Base-by-base conservation (phyloP, 2,888 invertebrate species). In the Rhamnusium bicolor region DNA sequence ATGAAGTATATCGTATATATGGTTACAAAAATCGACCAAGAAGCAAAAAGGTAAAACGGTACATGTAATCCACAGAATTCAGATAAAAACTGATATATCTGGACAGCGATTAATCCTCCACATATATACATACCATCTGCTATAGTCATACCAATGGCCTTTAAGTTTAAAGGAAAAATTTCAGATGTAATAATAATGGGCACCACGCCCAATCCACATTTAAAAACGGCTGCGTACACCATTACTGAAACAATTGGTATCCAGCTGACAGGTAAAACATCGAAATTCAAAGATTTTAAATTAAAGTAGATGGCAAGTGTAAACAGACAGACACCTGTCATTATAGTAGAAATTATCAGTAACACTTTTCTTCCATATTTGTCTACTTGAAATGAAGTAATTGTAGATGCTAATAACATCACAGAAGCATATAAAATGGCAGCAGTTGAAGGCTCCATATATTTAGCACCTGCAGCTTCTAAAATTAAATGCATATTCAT, bases 401-500 rank as follows among this genome's bases (percentile, higher is more conserved):
- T 77, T 1, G 80, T 81, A 1, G 86, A 85, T 3, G 87, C 85
- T 8, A 85, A 61, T 27, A 88, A 75, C 87, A 88, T 88, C 7
- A 87, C 77, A 3, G 82, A 81, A 0, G 87, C 81, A 74, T 87
- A 88, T 16, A 88, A 78, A 53, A 88, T 88, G 4, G 86, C 87
- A 2, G 87, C 84, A 19, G 78, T 65, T n/a, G 79, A 71, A 2
- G 85, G 80, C 1, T 84, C 75, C 12, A 84, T 75, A 53, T 87
- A 84, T 24, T 85, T 84, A 0, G 86, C 84, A 7, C 85, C 85
- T 0, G 87, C 87, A 66, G 84, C 85, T 24, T 81, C 80, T 5
- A 88, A 74, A 62, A 88, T 88, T 2, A 81, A 80, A 75, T 88
- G 87, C 18, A 87, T 74, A 73, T 88, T 88, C 88, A 88, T 88